phyloP scores from a whole-genome alignment of 2,113 vertebrate species.

The Rhizomys pruinosus region DNA sequence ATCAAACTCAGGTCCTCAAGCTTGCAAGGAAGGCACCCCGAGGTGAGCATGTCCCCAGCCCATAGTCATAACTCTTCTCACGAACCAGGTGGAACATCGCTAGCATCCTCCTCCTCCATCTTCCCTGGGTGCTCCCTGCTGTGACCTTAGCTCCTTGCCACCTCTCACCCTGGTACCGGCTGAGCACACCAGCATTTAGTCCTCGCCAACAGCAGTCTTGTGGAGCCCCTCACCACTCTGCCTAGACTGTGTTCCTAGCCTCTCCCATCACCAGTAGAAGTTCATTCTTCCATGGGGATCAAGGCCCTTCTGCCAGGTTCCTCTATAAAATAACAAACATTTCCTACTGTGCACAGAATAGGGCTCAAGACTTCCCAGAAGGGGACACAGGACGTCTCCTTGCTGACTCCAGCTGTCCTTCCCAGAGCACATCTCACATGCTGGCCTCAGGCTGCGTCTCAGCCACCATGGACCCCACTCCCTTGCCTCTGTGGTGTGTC shows the following conservation, averaged over 20 bases:
- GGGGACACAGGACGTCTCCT: neutral
- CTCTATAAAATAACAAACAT: neutral
- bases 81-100: neutral
- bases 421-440: neutral
- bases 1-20: neutral
- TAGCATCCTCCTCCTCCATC: neutral
- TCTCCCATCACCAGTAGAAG: neutral
- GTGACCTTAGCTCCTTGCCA: accelerated
- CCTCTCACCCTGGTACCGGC: no score
- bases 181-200: neutral
- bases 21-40: neutral
- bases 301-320: neutral
- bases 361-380: neutral
- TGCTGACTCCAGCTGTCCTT: neutral
- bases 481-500: neutral
- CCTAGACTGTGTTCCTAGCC: neutral
- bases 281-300: neutral
- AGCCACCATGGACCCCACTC: neutral
- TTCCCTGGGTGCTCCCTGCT: neutral
- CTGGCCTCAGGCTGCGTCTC: neutral
- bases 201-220: neutral
- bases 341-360: neutral
- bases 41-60: neutral
- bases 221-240: no score
- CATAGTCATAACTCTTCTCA: neutral